Conservation (phyloP, 2,797 vertebrate species). For the Poecilia velifera region DNA sequence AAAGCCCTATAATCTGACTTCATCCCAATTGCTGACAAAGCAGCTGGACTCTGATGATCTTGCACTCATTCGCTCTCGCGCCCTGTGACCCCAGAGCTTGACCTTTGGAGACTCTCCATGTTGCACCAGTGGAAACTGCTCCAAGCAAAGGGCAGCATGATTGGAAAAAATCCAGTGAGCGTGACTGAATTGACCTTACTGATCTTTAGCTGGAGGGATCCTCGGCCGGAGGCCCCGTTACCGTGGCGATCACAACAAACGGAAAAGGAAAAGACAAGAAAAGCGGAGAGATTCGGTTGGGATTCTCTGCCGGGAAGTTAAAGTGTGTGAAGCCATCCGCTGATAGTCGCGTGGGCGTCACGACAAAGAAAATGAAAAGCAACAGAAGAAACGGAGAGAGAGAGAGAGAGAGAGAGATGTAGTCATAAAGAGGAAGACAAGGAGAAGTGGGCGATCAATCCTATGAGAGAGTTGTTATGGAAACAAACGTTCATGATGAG, state of each 20-base stretch:
- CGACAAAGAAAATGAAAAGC: conserved; percentile 60
- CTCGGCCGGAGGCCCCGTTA: conserved; percentile 30
- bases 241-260: conserved; percentile 4
- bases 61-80: background rate
- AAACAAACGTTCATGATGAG: conserved; percentile 79
- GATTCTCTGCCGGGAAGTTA: conserved; percentile 31
- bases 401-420: conserved; percentile 38
- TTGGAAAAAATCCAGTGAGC: conserved; percentile 14
- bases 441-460: conserved; percentile 78
- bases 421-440: conserved; percentile 47
- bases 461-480: conserved; percentile 81
- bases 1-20: background rate
- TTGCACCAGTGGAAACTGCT: conserved; percentile 23
- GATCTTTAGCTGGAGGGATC: conserved; percentile 24
- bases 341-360: conserved; percentile 64
- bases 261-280: background rate
- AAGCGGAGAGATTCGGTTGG: conserved; percentile 11
- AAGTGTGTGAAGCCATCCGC: conserved; percentile 40
- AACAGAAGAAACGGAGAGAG: conserved; percentile 39
- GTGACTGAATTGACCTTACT: conserved; percentile 20
- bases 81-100: conserved; percentile 32
- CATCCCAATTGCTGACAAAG: background rate
- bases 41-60: conserved; percentile 4
- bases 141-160: conserved; percentile 10
- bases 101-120: conserved; percentile 36